Base-by-base conservation (phyloP, 2,113 vertebrate genomes). In the Indicator maculatus region DNA sequence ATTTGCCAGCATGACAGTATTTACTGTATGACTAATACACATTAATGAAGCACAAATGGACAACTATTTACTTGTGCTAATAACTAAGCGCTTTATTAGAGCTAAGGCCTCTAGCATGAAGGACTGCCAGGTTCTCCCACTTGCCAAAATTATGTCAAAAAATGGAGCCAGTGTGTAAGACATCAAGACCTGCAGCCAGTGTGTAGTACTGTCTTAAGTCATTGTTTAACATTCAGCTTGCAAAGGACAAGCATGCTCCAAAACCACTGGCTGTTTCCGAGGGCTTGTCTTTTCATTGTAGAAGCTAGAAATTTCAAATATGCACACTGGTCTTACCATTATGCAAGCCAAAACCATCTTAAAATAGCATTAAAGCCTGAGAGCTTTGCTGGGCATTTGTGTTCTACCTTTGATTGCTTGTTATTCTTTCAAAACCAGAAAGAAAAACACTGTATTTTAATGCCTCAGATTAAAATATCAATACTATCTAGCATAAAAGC, bases 141-240 rank as follows among this genome's bases (percentile, higher is more conserved):
- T 96, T 96, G 96, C 96, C 96, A 97, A 95, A 96, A 89, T 93
- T 89, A 91, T 95, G 94, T 96, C 89, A 93, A 94, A 96, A 97
- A 96, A 89, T 80, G 52, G 74, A 93, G 86, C 86, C 83, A 95
- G 64, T 3, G 56, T 88, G 64, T 71, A 91, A 96, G 92, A 64
- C 91, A 86, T 80, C 80, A 92, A 95, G 91, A 88, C 52, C 93
- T 85, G 73, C 70, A 89, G 90, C 56, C 86, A 96, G 78, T 39
- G 33, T 63, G 65, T 50, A 92, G 94, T 30, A 66, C 64, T 93
- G 77, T 84, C 88, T 93, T 93, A 93, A 94, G 92, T 79, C 81
- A 96, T 89, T 93, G 92, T 95, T 94, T 93, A 96, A 92, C 63
- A 80, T 88, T 87, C 86, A 77, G 75, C 85, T 87, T 77, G 83